Conservation (phyloP, 1,140 invertebrate species). For the Drosophila burlai region DNA sequence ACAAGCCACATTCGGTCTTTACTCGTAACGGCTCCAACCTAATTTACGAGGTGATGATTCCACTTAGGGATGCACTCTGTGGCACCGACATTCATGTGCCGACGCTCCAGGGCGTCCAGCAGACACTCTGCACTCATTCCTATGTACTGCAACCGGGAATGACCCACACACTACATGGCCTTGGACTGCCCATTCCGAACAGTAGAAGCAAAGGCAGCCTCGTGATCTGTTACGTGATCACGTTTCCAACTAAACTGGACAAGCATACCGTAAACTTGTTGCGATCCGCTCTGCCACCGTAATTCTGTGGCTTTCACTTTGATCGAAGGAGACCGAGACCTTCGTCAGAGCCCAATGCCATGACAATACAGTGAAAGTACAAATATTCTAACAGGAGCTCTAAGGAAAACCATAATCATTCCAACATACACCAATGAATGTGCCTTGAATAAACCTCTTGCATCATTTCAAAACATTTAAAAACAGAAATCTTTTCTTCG, state of each 20-base stretch:
- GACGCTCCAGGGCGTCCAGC: neutral
- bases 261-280: too few species aligned
- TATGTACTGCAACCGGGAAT: neutral
- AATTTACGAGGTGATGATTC: neutral
- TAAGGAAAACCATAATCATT: neutral
- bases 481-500: too few species aligned
- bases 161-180: neutral
- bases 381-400: neutral
- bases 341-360: neutral
- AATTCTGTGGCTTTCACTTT: too few species aligned
- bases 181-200: neutral
- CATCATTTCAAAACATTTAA: neutral
- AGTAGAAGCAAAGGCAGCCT: neutral
- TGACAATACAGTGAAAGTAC: neutral
- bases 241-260: neutral
- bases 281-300: too few species aligned
- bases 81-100: neutral
- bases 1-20: conserved; percentile 76
- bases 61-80: neutral
- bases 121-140: neutral
- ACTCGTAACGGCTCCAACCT: neutral
- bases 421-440: neutral
- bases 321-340: neutral
- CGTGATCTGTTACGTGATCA: neutral
- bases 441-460: neutral